A percentile compares a stretch with the other conserved stretches of the same genome.
phyloP scores from a whole-genome alignment of 2,797 vertebrate species.

The Masticophis lateralis region DNA sequence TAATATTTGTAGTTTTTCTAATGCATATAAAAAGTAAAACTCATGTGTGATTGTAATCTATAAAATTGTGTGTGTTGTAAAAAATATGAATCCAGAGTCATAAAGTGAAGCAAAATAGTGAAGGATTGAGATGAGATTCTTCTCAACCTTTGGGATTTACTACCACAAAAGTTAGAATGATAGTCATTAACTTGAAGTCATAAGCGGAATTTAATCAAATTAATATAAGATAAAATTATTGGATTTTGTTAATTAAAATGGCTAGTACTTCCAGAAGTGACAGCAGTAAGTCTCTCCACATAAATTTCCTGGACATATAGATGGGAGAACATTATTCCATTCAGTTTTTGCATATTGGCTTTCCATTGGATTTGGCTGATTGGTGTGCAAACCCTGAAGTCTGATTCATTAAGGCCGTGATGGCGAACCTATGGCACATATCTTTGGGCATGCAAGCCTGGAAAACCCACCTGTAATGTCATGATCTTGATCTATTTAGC shows the following conservation, averaged over 20 bases:
- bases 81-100: background rate
- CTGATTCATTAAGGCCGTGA: background rate
- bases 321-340: background rate
- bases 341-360: background rate
- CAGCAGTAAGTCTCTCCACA: background rate
- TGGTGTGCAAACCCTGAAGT: background rate
- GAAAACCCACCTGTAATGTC: background rate
- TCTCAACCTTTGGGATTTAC: background rate
- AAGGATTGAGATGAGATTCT: background rate
- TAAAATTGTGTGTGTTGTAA: background rate
- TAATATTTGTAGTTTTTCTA: background rate
- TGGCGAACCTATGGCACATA: too few relatives aligned
- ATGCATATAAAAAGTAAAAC: background rate
- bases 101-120: background rate
- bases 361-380: background rate
- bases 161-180: background rate
- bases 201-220: background rate
- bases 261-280: background rate
- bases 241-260: background rate
- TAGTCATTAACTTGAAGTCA: background rate
- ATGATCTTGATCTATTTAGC: background rate
- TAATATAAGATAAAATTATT: background rate
- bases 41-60: background rate
- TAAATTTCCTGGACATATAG: background rate
- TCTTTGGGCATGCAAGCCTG: too few relatives aligned